Evolutionary conservation across 2,113 vertebrate species (phyloP), one percentile per base, ranked within the genome.

Genomic region (Eolophus roseicapilla): DNA sequence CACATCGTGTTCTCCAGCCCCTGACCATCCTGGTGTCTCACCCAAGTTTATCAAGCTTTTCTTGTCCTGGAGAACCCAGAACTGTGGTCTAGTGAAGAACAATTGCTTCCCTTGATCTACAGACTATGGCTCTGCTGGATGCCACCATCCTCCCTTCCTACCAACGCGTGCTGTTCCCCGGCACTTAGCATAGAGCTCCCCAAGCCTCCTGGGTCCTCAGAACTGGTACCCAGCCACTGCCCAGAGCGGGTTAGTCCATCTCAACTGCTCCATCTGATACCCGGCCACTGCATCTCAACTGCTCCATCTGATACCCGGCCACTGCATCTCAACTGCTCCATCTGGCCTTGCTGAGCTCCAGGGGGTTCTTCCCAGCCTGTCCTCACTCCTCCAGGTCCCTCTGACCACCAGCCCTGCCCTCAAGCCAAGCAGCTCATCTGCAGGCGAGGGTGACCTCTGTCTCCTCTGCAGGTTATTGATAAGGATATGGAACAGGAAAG

Each of bases 241-340:
- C 44, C 27, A 23, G 39, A 63, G n/a, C 5, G 6, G 8, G 10
- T 90, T 37, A 44, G 15, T 63, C 46, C 60, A 44, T 31, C 59
- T 52, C 0, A 1, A 1, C 33, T 21, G 33, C 70, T 44, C 37
- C 23, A 7, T 10, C 19, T 3, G 11, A 41, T 16, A 29, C 28
- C 37, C 0, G 15, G 20, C 25, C 21, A 20, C 13, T 1, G 21
- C 33, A 44, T 31, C 59, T 52, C 0, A 1, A 1, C 33, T 21
- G 33, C 70, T 44, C 37, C 23, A 7, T 10, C 19, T 3, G 11
- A 41, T 16, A 29, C 28, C 37, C 0, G 15, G 20, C 25, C 21
- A 20, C 13, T 1, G 21, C 33, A 44, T 31, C 59, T 52, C 0
- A 1, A 1, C 33, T 21, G 33, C 70, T 44, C 37, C 23, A 6